Evolutionary conservation across 2,113 vertebrate genomes (phyloP).

Genomic region (Quiscalus mexicanus): DNA sequence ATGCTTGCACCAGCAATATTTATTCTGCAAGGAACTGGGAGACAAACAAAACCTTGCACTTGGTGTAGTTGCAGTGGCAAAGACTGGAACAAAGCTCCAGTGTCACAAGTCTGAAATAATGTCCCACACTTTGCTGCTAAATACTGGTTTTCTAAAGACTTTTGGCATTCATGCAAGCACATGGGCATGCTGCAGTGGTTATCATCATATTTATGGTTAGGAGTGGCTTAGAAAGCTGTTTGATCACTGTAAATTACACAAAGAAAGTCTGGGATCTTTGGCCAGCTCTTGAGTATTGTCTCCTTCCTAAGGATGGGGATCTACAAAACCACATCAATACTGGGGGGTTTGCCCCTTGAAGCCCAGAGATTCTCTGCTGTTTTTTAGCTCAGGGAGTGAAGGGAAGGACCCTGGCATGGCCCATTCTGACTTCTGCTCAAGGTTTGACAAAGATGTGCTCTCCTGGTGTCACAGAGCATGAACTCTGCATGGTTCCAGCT

Average conservation of each 20-base stretch:
- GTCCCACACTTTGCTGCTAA: not conserved
- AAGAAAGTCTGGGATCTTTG: not conserved
- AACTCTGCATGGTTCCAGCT: not conserved
- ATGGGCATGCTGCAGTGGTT: not conserved
- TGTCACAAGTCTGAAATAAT: not conserved
- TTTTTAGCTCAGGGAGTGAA: not conserved
- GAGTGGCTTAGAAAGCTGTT: not conserved
- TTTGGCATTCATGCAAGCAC: not conserved
- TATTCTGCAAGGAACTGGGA: not conserved
- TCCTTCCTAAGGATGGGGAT: not conserved
- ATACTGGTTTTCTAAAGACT: not conserved
- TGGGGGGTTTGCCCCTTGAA: not conserved
- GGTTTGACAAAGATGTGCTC: not conserved
- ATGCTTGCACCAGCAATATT: not conserved
- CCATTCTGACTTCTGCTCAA: not conserved
- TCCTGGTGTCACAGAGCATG: rapidly evolving
- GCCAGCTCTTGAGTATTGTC: not conserved
- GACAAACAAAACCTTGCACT: not conserved
- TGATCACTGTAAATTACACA: not conserved
- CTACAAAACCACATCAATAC: not conserved
- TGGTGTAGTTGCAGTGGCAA: not conserved
- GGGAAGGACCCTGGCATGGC: not conserved
- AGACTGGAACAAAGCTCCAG: not conserved
- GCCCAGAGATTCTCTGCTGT: not conserved
- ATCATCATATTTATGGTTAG: not conserved